Evolutionary conservation across 2,797 vertebrate genomes (phyloP).

Genomic region (Alauda arvensis): DNA sequence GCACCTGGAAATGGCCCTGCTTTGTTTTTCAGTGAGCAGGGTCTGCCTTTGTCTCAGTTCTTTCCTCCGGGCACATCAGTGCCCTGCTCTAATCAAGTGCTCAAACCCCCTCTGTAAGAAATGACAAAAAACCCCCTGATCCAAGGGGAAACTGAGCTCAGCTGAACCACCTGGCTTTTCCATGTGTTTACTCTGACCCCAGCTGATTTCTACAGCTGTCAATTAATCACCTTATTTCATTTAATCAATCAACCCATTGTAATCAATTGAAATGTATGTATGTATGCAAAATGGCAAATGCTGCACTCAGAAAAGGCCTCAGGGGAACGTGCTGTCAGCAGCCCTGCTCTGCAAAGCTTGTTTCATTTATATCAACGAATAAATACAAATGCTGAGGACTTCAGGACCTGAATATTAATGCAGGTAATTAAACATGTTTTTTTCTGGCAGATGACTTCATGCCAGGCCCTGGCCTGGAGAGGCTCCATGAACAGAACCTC

Average conservation of each 20-base stretch:
- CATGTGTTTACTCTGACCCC: background rate
- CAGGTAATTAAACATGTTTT: background rate
- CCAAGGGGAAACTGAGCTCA: background rate
- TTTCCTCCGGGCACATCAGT: background rate
- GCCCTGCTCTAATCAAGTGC: background rate
- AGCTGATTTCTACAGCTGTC: background rate
- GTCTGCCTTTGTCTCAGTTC: background rate
- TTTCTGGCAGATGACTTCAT: background rate
- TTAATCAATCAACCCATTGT: background rate
- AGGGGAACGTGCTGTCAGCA: background rate
- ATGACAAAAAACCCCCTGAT: background rate
- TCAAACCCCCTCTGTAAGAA: fast-evolving
- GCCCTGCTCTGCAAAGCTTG: background rate
- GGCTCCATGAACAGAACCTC: background rate
- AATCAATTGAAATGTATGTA: background rate
- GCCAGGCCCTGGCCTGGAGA: background rate
- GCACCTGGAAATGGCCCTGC: background rate
- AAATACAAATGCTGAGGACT: background rate
- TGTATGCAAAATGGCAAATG: background rate
- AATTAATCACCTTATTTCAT: background rate
- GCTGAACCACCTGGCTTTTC: background rate
- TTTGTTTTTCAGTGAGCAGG: background rate
- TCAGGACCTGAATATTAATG: constrained; percentile 14
- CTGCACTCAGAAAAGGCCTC: background rate
- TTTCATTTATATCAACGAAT: background rate